Evolutionary conservation across 2,888 invertebrate genomes (phyloP), one percentile per base, ranked within the genome.

Genomic region (Hypomecis atomaria): DNA sequence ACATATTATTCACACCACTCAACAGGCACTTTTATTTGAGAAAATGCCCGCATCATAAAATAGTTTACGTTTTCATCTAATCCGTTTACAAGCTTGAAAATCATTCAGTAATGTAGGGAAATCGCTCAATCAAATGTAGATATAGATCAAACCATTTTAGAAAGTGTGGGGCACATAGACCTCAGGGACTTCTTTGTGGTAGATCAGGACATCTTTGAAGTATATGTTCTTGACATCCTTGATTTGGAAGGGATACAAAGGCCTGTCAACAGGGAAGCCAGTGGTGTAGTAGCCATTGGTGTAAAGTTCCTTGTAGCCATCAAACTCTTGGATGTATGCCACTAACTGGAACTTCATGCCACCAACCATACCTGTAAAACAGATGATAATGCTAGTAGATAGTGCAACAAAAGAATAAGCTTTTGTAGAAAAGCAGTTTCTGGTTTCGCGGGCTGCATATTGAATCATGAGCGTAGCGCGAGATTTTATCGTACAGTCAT

Each of bases 291-390:
- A 93, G 9, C 85, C 85, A 10, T 82, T 77, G 4, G 82, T 81
- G 52, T 59, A 43, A 50, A 71, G 77, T 0, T 71, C 61, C 4
- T 78, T 75, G 62, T 75, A 68, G 43, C 68, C 56, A 11, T 72
- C 72, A 52, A 88, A 87, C 7, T 87, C 81, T 37, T 83, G 79
- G 58, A 89, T 87, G 48, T 94, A 91, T 63, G 94, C 93, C 84
- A 93, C 94, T 62, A 96, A 78, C 70, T 94, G 94, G 89, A 94
- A 94, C 52, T 93, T 92, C 85, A 94, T 90, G 48, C 96, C 96
- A 60, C 93, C 93, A 49, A 85, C 86, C 74, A 90, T 94, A 76
- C 96, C 96, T 72, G 69, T 7, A 23, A 58, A 6, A 9, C 38
- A 6, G 7, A 3, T 38, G 9, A 6, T 38, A 8, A 8, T 38